A percentile compares a stretch with the other conserved stretches of the same genome.
phyloP scores from a whole-genome alignment of 2,113 vertebrate genomes.

The Psettodes erumei region DNA sequence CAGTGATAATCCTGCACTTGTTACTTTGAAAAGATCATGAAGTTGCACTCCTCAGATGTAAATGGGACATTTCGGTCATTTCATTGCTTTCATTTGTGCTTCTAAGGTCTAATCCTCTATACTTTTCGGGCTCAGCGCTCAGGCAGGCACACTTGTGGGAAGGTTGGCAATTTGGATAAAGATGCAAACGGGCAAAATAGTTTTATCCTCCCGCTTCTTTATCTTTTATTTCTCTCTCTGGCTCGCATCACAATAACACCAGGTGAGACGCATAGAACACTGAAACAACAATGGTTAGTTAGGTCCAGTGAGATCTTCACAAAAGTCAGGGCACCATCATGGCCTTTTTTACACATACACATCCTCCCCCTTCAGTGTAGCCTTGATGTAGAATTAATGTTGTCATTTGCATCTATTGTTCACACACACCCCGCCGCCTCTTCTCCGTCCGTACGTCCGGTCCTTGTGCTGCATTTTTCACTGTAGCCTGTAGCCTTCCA shows the following conservation, averaged over 20 bases:
- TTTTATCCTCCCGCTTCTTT: background rate
- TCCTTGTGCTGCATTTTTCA: conserved; percentile 32
- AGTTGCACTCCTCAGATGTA: conserved; percentile 43
- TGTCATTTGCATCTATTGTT: conserved; percentile 49
- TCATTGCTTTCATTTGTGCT: conserved; percentile 44
- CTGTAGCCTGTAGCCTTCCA: conserved; percentile 31
- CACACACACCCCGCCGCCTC: conserved; percentile 5
- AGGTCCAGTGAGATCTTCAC: background rate
- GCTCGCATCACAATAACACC: conserved; percentile 17
- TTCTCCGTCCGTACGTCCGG: conserved; percentile 41
- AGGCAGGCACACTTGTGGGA: background rate
- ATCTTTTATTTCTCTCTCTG: background rate
- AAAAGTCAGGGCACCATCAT: conserved; percentile 48
- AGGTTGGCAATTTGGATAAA: conserved; percentile 4
- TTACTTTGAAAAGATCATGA: conserved; percentile 49
- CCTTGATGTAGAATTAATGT: conserved; percentile 55
- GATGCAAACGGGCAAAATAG: background rate
- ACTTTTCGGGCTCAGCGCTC: conserved; percentile 10
- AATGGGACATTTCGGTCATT: conserved; percentile 54
- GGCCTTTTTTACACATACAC: conserved; percentile 59
- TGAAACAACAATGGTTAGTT: conserved; percentile 11
- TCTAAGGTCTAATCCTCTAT: conserved; percentile 34
- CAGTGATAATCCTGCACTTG: conserved; percentile 41
- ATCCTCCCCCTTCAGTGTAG: conserved; percentile 15
- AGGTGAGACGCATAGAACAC: conserved; percentile 1